phyloP scores from a whole-genome alignment of 2,888 invertebrate genomes.

The Melikaiella ostensackeni region DNA sequence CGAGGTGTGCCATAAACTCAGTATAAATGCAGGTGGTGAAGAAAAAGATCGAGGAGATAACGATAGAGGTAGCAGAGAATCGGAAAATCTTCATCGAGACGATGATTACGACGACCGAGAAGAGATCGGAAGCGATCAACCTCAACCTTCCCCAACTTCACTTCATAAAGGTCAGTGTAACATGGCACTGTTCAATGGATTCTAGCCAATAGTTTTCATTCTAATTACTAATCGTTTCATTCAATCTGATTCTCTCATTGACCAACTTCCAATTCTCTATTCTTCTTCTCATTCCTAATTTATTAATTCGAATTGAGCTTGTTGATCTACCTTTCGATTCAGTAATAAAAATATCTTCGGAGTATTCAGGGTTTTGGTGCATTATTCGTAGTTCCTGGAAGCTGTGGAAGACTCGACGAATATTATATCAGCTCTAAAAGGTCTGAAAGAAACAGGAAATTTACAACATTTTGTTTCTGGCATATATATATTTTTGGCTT shows the following conservation, averaged over 20 bases:
- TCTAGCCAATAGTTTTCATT: neutral
- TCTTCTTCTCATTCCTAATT: neutral
- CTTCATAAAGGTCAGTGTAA: constrained; percentile 69
- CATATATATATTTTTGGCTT: too few species aligned
- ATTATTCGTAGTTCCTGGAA: too few species aligned
- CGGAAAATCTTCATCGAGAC: constrained; percentile 68
- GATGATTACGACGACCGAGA: constrained; percentile 78
- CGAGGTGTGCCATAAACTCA: constrained; percentile 98
- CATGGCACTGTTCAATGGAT: neutral
- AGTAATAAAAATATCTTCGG: neutral
- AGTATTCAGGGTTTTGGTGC: too few species aligned
- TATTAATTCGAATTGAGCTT: neutral
- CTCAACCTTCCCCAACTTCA: constrained; percentile 71
- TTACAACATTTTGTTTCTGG: too few species aligned
- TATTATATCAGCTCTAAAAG: too few species aligned
- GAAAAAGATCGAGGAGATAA: constrained; percentile 70
- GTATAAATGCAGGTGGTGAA: constrained; percentile 80
- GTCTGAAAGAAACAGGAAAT: too few species aligned
- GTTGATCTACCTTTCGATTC: neutral
- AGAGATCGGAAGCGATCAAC: constrained; percentile 77
- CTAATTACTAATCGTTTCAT: constrained; percentile 12
- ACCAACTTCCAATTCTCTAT: neutral
- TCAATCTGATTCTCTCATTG: neutral
- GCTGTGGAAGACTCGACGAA: too few species aligned
- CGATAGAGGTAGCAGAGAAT: constrained; percentile 64